phyloP scores from a whole-genome alignment of 2,888 invertebrate genomes.

The Crocallis elinguaria region DNA sequence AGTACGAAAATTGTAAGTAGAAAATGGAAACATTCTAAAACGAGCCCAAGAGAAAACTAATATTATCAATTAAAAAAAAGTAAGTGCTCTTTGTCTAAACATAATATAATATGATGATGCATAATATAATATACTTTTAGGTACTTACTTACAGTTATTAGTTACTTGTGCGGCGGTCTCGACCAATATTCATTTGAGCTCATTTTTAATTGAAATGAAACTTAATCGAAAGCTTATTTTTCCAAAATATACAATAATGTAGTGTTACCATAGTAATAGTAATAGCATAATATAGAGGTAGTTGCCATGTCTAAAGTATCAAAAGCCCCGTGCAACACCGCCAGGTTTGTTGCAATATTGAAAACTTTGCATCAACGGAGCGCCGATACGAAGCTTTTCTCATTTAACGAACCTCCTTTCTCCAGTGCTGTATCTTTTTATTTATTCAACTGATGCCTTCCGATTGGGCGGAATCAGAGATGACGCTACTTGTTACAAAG shows the following conservation, averaged over 20 bases:
- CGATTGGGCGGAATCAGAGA: neutral
- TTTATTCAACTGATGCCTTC: slow-evolving; percentile 1
- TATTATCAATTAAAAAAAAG: too few relatives aligned
- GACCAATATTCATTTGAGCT: too few relatives aligned
- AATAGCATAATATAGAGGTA: neutral
- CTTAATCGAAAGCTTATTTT: too few relatives aligned
- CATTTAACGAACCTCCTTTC: neutral
- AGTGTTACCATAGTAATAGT: neutral
- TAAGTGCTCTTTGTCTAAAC: too few relatives aligned
- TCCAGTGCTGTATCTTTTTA: neutral
- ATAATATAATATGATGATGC: too few relatives aligned
- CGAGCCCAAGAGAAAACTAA: too few relatives aligned
- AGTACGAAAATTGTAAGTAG: too few relatives aligned
- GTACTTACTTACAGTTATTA: too few relatives aligned
- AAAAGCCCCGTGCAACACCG: neutral
- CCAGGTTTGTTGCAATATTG: slow-evolving; percentile 8
- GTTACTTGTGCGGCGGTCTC: too few relatives aligned
- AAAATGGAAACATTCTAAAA: too few relatives aligned
- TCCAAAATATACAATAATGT: neutral
- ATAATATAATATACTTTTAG: too few relatives aligned
- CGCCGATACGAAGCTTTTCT: neutral
- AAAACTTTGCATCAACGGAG: slow-evolving; percentile 12
- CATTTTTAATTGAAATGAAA: too few relatives aligned
- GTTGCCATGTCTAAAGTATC: neutral
- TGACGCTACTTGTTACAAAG: neutral